Base-by-base conservation (phyloP, 2,113 vertebrate species). In the Nesogale talazaci region DNA sequence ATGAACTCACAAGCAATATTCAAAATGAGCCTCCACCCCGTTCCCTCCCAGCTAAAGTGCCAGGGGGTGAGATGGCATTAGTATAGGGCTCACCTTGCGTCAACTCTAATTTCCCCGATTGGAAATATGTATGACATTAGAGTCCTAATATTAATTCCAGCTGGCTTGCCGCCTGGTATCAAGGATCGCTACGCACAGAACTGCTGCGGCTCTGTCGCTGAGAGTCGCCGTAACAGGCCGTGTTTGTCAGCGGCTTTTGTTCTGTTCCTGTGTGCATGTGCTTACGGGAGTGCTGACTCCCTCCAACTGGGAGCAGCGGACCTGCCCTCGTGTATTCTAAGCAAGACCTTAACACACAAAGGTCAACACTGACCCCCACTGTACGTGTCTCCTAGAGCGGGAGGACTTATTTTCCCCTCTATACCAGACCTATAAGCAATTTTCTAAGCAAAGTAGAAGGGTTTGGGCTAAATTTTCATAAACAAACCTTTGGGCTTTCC, bases 71-170 rank as follows among this genome's bases (percentile, higher is more conserved):
- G 52, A 19, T 17, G 31, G 38, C 29, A 17, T 70, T 52, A 9
- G 42, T 34, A 7, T 2, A 29, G 25, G 11, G 25, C 83, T 75
- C 74, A 57, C 16, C 52, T 20, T 20, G 15, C 17, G 40, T 34
- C 61, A 77, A 8, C 15, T 38, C 29, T 88, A 42, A 46, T 36
- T 89, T 85, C 46, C 46, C 46, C 46, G 9, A 11, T 52, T 52
- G 67, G 82, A 36, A 93, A 86, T 72, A 25, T 57, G 46, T 40
- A 90, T 2, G 78, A 91, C 87, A 29, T 76, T 69, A 27, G 27
- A 2, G 56, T 31, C 57, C 42, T 77, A 34, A 63, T 63, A 75
- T 67, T 61, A 29, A 79, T 56, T 87, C 8, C 57, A 91, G 70
- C 40, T 88, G 46, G 20, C 34, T 70, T 77, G 7, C 65, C 22